Evolutionary conservation across 2,888 invertebrate genomes (phyloP).

Genomic region (Agrenia bidenticulata): DNA sequence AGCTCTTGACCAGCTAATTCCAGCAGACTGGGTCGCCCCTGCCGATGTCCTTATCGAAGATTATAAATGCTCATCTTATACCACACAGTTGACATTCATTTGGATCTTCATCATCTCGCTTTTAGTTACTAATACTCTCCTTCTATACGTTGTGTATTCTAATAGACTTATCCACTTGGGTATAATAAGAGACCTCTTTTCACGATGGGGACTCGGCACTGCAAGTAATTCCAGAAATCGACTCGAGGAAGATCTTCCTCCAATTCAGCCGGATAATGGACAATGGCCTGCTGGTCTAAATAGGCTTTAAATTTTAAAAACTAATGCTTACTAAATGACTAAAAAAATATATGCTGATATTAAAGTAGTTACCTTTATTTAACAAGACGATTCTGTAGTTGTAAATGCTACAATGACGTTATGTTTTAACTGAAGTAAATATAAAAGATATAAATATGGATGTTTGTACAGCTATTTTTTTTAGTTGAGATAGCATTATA

Average conservation of each 20-base stretch:
- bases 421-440: too few relatives aligned
- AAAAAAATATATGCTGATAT: too few relatives aligned
- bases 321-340: too few relatives aligned
- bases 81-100: conserved; percentile 1
- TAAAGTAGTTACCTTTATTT: too few relatives aligned
- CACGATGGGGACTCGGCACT: background rate
- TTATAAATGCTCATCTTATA: background rate
- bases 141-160: background rate
- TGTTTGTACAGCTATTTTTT: too few relatives aligned
- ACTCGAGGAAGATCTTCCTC: conserved; percentile 2
- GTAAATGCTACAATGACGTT: too few relatives aligned
- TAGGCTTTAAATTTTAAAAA: too few relatives aligned
- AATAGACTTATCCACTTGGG: background rate
- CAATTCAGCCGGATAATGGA: background rate
- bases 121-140: background rate
- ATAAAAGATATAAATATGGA: too few relatives aligned
- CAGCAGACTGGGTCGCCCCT: background rate
- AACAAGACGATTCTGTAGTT: too few relatives aligned
- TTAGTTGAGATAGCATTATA: too few relatives aligned
- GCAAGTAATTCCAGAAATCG: background rate
- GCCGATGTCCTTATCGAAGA: background rate
- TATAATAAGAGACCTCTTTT: background rate
- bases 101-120: conserved; percentile 3
- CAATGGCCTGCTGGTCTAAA: background rate
- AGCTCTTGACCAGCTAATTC: background rate